Base-by-base conservation (phyloP, 23 tunicate genomes). In the Styela clava region DNA sequence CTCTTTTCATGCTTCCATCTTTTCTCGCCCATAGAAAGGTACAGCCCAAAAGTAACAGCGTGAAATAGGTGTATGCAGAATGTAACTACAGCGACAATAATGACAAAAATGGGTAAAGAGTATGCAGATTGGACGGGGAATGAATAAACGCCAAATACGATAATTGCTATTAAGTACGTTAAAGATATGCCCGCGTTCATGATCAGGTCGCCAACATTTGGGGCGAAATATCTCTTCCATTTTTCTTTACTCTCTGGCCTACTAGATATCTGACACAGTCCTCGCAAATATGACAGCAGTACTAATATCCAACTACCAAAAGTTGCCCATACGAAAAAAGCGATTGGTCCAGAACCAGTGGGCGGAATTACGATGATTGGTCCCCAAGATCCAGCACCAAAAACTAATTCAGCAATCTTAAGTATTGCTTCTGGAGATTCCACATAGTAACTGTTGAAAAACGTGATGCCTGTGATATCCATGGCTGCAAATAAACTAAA, bases 311-410 rank as follows among this genome's bases (percentile, higher is more conserved):
- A 82, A 22, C 78, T 68, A 21, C 85, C 74, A 16, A 82, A 51
- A 34, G 74, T 64, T 3, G 52, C 85, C 85, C 85, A 82, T 51
- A 82, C 33, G 33, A 68, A 82, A 33, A 69, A 82, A 7, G 68
- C 33, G 63, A 67, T 37, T 35, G 85, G 69, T 23, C 78, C 85
- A 16, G 64, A 1, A 24, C n/a, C 23, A 20, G 27, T 24, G 33
- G 51, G 0, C 9, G 78, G 31, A 7, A 7, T 34, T 27, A 24
- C n/a, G 20, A 56, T 52, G 1, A 37, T 44, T 24, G 64, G 34
- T 22, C 85, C 85, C 85, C 85, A 82, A 3, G 85, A 65, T 52
- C 85, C 85, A 52, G 27, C 64, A 62, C 85, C 85, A 31, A 82
- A 82, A 31, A 82, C 65, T 37, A 82, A 71, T 51, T 82, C 85